Base-by-base conservation (phyloP, 2,888 invertebrate genomes). In the Theristus sp. region DNA sequence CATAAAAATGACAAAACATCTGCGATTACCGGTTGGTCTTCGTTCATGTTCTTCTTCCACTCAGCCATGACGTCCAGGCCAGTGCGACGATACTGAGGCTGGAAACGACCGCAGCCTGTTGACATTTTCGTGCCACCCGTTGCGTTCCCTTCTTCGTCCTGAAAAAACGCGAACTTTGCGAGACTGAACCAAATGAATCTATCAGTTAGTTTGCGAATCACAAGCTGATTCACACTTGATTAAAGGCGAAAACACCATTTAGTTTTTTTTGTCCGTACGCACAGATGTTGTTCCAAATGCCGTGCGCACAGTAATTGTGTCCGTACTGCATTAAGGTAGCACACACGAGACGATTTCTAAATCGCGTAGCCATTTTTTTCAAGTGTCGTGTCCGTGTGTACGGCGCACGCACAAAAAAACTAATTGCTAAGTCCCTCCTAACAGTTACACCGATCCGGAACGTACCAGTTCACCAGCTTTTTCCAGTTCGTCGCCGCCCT, bases 401-500 rank as follows among this genome's bases (percentile, higher is more conserved):
- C n/a, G n/a, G n/a, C n/a, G n/a, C n/a, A n/a, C n/a, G n/a, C n/a
- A n/a, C n/a, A n/a, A n/a, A n/a, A n/a, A n/a, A n/a, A n/a, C n/a
- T n/a, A n/a, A n/a, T n/a, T n/a, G n/a, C n/a, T n/a, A n/a, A n/a
- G n/a, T 22, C 31, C 62, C 13, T 26, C 24, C 20, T 65, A n/a
- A n/a, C n/a, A n/a, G n/a, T n/a, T n/a, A n/a, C n/a, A n/a, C n/a
- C n/a, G n/a, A n/a, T n/a, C n/a, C n/a, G 0, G 74, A 69, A 46
- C 75, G 86, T 86, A 74, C 87, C 86, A 1, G 83, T 63, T 66
- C 38, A 61, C 63, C 82, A 71, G 94, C 93, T n/a, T n/a, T n/a
- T n/a, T n/a, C n/a, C 86, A 93, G 89, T 75, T 94, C 96, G 76
- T 94, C 94, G 63, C 93, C 94, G 63, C 94, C 94, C 76, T 96